phyloP scores from a whole-genome alignment of 2,797 vertebrate genomes.

The Tauraco hartlaubi region DNA sequence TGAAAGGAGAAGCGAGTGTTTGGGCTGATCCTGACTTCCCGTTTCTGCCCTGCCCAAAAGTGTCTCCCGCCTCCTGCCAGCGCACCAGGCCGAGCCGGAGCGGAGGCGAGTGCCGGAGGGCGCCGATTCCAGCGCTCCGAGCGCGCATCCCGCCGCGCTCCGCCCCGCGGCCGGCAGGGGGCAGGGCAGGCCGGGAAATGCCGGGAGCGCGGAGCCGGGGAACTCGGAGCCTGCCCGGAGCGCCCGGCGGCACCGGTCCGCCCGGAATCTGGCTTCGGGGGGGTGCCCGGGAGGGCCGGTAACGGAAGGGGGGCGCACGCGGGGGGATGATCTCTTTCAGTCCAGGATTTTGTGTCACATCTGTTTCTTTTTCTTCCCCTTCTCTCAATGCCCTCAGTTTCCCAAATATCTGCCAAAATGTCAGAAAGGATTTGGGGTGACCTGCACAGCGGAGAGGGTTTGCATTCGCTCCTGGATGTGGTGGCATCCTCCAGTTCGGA shows the following conservation, averaged over 20 bases:
- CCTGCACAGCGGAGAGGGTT: not conserved
- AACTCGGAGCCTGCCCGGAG: rapidly evolving
- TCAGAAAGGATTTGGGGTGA: not conserved
- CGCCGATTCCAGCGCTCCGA: too few species aligned
- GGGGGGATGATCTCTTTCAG: not conserved
- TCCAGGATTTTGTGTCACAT: not conserved
- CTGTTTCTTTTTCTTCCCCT: not conserved
- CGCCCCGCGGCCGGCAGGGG: not conserved
- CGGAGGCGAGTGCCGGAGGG: rapidly evolving
- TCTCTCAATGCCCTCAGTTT: not conserved
- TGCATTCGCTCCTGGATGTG: not conserved
- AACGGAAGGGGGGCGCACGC: rapidly evolving
- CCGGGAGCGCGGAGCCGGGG: not conserved
- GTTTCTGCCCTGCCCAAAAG: not conserved
- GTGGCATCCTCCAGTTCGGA: not conserved
- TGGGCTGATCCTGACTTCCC: not conserved
- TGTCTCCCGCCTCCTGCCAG: rapidly evolving
- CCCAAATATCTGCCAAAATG: not conserved
- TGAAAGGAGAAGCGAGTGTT: not conserved
- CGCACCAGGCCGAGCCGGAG: rapidly evolving
- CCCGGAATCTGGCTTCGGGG: too few species aligned
- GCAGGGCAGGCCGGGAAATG: not conserved
- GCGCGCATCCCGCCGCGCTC: too few species aligned
- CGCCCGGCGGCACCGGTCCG: not conserved
- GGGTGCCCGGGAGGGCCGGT: too few species aligned